Evolutionary conservation across 2,888 invertebrate species (phyloP).

Genomic region (Lepetodrilus schrolli): DNA sequence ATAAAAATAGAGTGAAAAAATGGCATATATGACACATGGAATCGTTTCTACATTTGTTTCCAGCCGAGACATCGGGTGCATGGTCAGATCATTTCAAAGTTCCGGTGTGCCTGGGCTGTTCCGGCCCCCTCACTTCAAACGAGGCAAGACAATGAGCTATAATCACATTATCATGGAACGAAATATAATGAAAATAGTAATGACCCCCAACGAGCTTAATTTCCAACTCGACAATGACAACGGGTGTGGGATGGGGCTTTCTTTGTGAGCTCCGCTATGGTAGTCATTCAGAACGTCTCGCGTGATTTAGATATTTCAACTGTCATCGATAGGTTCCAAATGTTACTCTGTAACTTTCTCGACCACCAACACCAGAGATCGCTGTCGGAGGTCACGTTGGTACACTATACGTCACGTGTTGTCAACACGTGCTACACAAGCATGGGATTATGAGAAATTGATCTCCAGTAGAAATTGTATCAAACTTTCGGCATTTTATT

Average conservation of each 20-base stretch:
- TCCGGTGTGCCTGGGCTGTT: no score
- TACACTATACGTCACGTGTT: neutral
- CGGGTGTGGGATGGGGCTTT: neutral
- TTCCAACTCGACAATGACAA: slow-evolving; percentile 3
- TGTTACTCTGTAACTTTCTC: no score
- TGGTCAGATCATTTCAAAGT: no score
- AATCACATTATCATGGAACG: slow-evolving; percentile 18
- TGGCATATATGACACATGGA: no score
- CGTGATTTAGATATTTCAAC: neutral
- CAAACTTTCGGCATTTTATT: no score
- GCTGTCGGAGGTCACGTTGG: neutral
- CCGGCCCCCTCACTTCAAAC: neutral
- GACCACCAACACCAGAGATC: neutral
- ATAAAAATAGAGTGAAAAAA: no score
- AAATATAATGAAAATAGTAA: neutral
- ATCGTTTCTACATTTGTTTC: no score
- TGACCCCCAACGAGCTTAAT: neutral
- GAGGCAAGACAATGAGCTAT: neutral
- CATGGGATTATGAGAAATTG: no score
- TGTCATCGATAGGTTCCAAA: neutral
- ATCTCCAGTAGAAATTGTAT: no score
- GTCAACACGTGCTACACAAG: neutral
- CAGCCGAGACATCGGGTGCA: no score
- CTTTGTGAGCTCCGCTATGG: neutral
- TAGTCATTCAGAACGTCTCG: neutral